Percentiles rank a stretch among this genome's conserved stretches.
phyloP scores from a whole-genome alignment of 2,113 vertebrate genomes.

The Urocynchramus pylzowi region DNA sequence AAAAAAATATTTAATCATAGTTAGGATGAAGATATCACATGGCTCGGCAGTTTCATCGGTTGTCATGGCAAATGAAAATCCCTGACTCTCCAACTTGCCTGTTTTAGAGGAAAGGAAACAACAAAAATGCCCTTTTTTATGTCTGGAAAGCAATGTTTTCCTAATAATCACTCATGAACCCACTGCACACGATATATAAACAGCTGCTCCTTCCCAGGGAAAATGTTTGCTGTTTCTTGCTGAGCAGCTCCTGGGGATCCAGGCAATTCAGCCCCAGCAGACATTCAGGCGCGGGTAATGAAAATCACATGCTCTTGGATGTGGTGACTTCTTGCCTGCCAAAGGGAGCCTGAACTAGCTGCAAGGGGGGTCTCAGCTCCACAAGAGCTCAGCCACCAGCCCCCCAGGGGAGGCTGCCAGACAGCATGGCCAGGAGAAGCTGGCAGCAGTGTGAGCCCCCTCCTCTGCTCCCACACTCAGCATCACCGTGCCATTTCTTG shows the following conservation, averaged over 20 bases:
- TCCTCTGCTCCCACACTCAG: neutral
- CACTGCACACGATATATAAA: neutral
- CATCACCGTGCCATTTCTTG: neutral
- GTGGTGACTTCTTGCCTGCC: neutral
- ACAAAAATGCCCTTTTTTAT: neutral
- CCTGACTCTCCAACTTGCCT: neutral
- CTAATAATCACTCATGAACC: neutral
- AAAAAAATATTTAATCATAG: neutral
- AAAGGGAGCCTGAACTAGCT: neutral
- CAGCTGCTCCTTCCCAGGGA: conserved; percentile 8
- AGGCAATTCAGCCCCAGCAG: neutral
- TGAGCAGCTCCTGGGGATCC: neutral
- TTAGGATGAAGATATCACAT: conserved; percentile 18
- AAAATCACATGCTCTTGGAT: neutral
- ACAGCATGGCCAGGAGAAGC: neutral
- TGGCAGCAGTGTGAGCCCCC: neutral
- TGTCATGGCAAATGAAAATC: conserved; percentile 62
- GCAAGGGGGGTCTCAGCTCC: neutral
- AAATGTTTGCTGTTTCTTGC: neutral
- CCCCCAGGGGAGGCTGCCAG: neutral
- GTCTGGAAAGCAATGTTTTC: conserved; percentile 1
- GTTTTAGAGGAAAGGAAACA: neutral
- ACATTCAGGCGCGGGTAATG: neutral
- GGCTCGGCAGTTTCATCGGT: neutral
- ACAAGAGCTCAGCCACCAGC: neutral